Percentiles rank a stretch among this genome's conserved stretches.
Evolutionary conservation across 2,888 invertebrate species (phyloP).

Genomic region (Bugulina stolonifera): DNA sequence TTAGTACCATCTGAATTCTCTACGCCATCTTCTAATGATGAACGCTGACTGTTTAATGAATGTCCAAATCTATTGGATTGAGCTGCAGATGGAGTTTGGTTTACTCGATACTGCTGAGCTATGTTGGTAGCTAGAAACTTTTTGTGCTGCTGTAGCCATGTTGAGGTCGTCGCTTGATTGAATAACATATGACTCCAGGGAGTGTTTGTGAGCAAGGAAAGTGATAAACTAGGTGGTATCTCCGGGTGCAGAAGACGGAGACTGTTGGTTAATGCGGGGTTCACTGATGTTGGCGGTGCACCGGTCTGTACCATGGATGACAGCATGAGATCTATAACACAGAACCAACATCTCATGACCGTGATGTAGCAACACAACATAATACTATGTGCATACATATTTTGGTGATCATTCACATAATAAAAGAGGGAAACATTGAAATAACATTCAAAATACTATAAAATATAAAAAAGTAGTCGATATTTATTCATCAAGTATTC

Average conservation of each 20-base stretch:
- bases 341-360: no score
- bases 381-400: no score
- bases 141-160: conserved; percentile 2
- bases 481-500: no score
- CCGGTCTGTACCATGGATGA: not conserved
- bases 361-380: no score
- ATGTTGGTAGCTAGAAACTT: not conserved
- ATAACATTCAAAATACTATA: no score
- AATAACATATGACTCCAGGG: not conserved
- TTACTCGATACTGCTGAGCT: not conserved
- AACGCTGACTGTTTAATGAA: not conserved
- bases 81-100: no score
- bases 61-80: not conserved
- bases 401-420: no score
- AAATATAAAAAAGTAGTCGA: no score
- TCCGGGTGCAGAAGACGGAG: not conserved
- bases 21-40: not conserved
- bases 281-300: not conserved
- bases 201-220: not conserved
- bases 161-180: not conserved
- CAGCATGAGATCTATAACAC: not conserved
- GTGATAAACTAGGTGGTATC: not conserved
- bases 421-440: no score
- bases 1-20: not conserved
- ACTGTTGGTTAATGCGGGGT: not conserved